Evolutionary conservation across 2,888 invertebrate genomes (phyloP), one percentile per base, ranked within the genome.

Genomic region (Priapulus caudatus): DNA sequence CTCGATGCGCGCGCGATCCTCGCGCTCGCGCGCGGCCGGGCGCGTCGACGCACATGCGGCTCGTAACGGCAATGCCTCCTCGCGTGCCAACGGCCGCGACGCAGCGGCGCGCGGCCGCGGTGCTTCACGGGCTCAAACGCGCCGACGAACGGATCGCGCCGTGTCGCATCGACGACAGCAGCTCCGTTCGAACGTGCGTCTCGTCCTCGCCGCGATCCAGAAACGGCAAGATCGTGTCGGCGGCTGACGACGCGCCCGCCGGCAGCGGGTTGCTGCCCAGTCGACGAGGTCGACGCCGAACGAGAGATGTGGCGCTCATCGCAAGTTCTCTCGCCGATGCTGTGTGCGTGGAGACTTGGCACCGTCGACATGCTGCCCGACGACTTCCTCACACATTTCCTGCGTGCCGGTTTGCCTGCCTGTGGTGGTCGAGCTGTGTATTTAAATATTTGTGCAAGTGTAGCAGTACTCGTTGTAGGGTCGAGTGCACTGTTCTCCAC

Each of bases 41-140:
- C 21, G 70, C 65, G 65, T 78, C 75, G 54, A 78, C 63, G 2
- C 74, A 66, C 50, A 79, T 72, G 22, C 10, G 79, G 79, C 65
- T 78, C 79, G 75, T 77, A 78, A 24, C 65, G 58, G 55, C 77
- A 62, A 59, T 78, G 78, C 65, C 69, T 71, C 44, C 78, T 66
- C 18, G 77, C 75, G 65, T 78, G 79, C 10, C 78, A 66, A 56
- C 70, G 73, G 4, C 78, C 78, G 60, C 68, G 75, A 1, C 74
- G 67, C 46, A 79, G 58, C 19, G 74, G 76, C 49, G 76, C 74
- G 53, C 77, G 60, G 60, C 78, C 78, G 23, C 69, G 67, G 74
- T 77, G 76, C 54, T 73, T 72, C 1, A 78, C 74, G 3, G 76
- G 76, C 52, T 74, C 70, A 64, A 76, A 76, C 23, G 70, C 64